Evolutionary conservation across 2,888 invertebrate species (phyloP), one percentile per base, ranked within the genome.

Genomic region (Synanthedon andrenaeformis): DNA sequence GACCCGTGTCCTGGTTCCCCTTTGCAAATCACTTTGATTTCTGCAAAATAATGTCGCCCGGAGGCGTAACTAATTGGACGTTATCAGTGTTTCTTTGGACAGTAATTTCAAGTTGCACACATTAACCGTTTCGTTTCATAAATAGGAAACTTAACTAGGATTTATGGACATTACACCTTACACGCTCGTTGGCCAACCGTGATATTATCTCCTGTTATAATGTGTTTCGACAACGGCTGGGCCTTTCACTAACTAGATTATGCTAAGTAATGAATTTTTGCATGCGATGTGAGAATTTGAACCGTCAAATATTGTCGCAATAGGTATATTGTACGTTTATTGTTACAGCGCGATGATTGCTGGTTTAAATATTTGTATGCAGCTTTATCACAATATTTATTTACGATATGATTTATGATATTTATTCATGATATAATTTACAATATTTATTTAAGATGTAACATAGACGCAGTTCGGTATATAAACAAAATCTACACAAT

Each of bases 1-100:
- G 94, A 93, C 0, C 94, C 96, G 72, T 96, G 96, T 0, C 94
- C 95, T 0, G 95, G 91, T 12, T 86, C 83, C 1, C 95, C 95
- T 10, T 76, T 79, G 62, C 93, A 91, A 13, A 89, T 90, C 0
- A 94, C 86, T 56, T 81, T 79, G 0, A 93, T 73, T 79, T 92
- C 92, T 93, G 63, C 4, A 79, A 72, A 35, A 10, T 35, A 35
- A 35, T 35, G 10, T 10, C 35, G 10, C 35, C 35, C 35, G 35
- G 35, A 8, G 35, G 35, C 13, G 45, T 45, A 13, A 14, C 13
- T 42, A 51, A 41, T 45, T 45, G 45, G n/a, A 45, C 13, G 11
- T 45, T 13, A 12, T 49, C 12, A 2, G 45, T 12, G 8, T 35
- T 35, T 35, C 35, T 50, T 50, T 23, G 5, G n/a, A 19, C 45